Percentiles rank a stretch among this genome's conserved stretches.
Conservation (phyloP, 2,888 invertebrate species). For the Cylindroiulus punctatus region DNA sequence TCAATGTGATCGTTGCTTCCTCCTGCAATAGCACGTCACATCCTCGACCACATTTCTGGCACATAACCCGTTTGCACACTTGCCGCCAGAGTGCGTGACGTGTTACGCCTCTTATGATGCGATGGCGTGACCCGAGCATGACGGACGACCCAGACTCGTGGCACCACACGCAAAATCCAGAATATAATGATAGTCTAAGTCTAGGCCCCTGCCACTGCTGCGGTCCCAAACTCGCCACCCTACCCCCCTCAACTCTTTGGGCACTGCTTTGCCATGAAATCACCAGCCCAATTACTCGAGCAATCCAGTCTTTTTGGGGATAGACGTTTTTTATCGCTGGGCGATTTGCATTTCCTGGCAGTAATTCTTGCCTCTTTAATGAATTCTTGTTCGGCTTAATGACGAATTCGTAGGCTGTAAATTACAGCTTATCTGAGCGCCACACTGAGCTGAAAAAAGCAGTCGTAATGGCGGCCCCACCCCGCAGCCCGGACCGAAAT, state of each 20-base stretch:
- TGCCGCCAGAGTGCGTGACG: conserved; percentile 13
- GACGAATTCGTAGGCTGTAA: conserved; percentile 38
- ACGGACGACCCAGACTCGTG: conserved; percentile 34
- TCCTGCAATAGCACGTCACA: not conserved
- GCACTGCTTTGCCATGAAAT: not conserved
- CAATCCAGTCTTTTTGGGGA: not conserved
- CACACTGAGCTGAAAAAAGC: not conserved
- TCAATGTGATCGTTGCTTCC: too few relatives aligned
- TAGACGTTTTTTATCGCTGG: conserved; percentile 29
- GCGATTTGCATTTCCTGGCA: conserved; percentile 16
- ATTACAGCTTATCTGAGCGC: conserved; percentile 21
- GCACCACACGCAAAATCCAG: not conserved
- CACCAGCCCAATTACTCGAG: not conserved
- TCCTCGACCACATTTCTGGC: not conserved
- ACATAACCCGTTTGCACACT: not conserved
- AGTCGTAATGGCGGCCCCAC: not conserved
- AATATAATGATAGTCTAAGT: not conserved
- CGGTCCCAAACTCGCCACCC: not conserved
- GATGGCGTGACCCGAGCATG: conserved; percentile 2
- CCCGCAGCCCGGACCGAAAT: conserved; percentile 9
- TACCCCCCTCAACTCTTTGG: not conserved
- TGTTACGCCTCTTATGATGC: conserved; percentile 30
- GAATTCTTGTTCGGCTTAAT: not conserved
- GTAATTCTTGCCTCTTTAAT: conserved; percentile 26
- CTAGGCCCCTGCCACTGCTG: not conserved